phyloP scores from a whole-genome alignment of 2,888 invertebrate species.

The Nephrotoma flavescens region DNA sequence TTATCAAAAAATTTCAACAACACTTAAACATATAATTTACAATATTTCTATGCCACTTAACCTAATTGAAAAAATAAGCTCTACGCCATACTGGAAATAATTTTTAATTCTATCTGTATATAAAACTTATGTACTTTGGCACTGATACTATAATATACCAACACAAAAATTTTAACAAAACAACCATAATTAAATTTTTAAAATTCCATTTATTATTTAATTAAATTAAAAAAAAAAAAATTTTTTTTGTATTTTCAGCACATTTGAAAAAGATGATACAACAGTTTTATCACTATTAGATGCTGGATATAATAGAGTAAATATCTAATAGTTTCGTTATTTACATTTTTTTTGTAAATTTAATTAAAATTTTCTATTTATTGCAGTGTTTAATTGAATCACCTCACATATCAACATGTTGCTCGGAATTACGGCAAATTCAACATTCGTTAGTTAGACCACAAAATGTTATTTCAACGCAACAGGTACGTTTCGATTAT shows the following conservation, averaged over 20 bases:
- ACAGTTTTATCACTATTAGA: constrained; percentile 61
- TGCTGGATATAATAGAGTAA: constrained; percentile 79
- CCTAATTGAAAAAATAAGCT: not conserved
- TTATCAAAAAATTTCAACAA: not conserved
- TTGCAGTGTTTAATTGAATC: constrained; percentile 52
- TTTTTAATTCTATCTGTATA: not conserved
- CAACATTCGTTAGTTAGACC: constrained; percentile 62
- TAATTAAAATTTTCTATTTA: not conserved
- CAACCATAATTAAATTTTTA: not conserved
- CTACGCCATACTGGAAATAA: not conserved
- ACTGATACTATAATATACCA: not conserved
- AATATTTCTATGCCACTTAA: not conserved
- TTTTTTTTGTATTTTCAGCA: constrained; percentile 42
- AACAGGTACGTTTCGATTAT: constrained; percentile 22
- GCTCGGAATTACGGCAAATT: constrained; percentile 58
- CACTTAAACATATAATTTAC: not conserved
- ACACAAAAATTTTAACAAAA: not conserved
- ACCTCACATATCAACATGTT: constrained; percentile 42
- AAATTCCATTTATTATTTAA: not conserved
- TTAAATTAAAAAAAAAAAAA: not conserved
- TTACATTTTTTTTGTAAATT: not conserved
- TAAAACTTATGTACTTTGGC: not conserved
- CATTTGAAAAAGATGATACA: constrained; percentile 70
- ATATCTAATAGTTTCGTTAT: constrained; percentile 19
- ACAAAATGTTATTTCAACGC: constrained; percentile 61